Evolutionary conservation across 2,888 invertebrate genomes (phyloP).

Genomic region (Cheilosia pagana): DNA sequence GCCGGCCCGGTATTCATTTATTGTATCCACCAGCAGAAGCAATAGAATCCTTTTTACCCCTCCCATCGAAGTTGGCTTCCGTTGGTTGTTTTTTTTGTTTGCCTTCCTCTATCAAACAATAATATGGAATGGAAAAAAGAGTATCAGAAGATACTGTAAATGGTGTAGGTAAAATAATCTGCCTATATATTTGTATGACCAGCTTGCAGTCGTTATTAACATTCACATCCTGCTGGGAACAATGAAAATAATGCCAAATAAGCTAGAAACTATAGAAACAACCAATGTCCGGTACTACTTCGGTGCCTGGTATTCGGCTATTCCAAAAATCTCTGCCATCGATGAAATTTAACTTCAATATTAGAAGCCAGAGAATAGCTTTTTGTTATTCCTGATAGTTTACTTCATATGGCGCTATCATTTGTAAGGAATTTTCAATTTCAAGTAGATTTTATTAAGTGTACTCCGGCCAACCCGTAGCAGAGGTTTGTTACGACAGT

Average conservation of each 20-base stretch:
- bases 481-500: too few relatives aligned
- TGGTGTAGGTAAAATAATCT: conserved; percentile 35
- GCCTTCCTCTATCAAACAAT: conserved; percentile 50
- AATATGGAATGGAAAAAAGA: conserved; percentile 24
- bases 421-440: conserved; percentile 11
- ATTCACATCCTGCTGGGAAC: conserved; percentile 41
- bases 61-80: conserved; percentile 3
- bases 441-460: not conserved
- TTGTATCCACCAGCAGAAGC: conserved; percentile 50
- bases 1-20: conserved; percentile 56
- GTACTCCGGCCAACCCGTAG: too few relatives aligned
- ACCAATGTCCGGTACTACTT: not conserved
- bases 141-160: conserved; percentile 46
- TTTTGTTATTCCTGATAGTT: too few relatives aligned
- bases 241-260: conserved; percentile 19
- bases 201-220: conserved; percentile 58
- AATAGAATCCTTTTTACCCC: conserved; percentile 63
- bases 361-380: too few relatives aligned
- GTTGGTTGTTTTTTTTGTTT: conserved; percentile 18
- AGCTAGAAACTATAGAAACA: conserved; percentile 26
- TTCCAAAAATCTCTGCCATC: too few relatives aligned
- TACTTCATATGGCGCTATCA: not conserved
- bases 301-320: too few relatives aligned
- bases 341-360: not conserved
- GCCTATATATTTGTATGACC: conserved; percentile 24